Evolutionary conservation across 37 sponge, comb jelly and placozoan genomes (phyloP).

Genomic region (Eunapius fragilis): DNA sequence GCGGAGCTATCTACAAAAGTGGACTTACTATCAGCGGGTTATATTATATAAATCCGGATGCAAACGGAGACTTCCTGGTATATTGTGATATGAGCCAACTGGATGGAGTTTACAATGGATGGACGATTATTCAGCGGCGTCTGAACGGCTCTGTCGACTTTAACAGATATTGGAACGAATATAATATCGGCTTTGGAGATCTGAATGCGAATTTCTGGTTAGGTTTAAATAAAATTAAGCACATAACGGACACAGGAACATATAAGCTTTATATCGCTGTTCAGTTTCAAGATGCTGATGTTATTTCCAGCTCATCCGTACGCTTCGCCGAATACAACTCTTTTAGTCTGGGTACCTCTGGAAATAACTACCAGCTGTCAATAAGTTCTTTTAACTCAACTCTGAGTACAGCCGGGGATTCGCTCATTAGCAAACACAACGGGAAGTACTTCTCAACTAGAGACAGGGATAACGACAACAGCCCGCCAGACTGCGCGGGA

Average conservation of each 20-base stretch:
- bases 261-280: neutral
- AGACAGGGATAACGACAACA: constrained; percentile 53
- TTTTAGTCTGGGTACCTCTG: neutral
- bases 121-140: neutral
- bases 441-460: constrained; percentile 42
- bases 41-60: neutral
- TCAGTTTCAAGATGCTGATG: neutral
- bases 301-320: neutral
- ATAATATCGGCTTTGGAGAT: neutral
- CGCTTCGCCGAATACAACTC: constrained; percentile 24
- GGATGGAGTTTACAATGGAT: neutral
- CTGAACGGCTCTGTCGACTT: neutral
- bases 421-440: constrained; percentile 32
- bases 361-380: neutral
- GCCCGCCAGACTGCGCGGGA: neutral
- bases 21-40: neutral
- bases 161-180: neutral
- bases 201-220: neutral
- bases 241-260: neutral
- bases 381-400: neutral
- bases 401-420: neutral
- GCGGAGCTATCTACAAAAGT: neutral
- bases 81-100: neutral
- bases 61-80: neutral
- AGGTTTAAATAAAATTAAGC: neutral